A percentile compares a stretch with the other conserved stretches of the same genome.
phyloP scores from a whole-genome alignment of 2,797 vertebrate genomes.

The Astyanax mexicanus region DNA sequence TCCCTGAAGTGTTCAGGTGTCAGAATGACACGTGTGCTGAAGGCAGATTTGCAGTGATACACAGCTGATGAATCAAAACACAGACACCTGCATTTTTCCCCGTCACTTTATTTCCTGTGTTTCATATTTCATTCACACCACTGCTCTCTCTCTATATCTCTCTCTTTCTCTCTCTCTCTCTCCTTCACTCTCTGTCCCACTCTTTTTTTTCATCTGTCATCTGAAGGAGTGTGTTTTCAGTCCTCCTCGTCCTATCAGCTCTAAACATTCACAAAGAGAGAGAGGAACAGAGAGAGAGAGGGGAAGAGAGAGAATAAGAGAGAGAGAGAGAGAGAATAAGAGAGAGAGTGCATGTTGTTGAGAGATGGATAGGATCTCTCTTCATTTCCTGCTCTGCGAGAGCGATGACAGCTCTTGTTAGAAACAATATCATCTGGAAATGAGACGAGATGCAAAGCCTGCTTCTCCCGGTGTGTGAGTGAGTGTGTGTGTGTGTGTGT shows the following conservation, averaged over 20 bases:
- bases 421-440: slow-evolving; percentile 20
- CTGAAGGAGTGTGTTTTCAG: not conserved
- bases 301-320: not conserved
- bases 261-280: not conserved
- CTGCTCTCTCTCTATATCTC: not conserved
- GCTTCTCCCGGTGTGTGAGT: not conserved
- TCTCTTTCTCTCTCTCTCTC: not conserved
- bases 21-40: not conserved
- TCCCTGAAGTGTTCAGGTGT: not conserved
- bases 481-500: not conserved
- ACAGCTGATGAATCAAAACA: slow-evolving; percentile 19
- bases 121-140: slow-evolving; percentile 22
- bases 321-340: slow-evolving; percentile 15
- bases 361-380: slow-evolving; percentile 22
- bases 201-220: not conserved
- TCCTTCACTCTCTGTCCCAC: slow-evolving; percentile 3
- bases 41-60: slow-evolving; percentile 4
- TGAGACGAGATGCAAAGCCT: not conserved
- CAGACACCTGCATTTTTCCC: slow-evolving; percentile 1
- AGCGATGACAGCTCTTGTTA: not conserved
- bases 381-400: slow-evolving; percentile 16
- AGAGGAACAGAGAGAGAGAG: not conserved
- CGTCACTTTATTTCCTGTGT: slow-evolving; percentile 5
- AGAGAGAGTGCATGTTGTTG: not conserved
- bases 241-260: slow-evolving; percentile 63